phyloP scores from a whole-genome alignment of 1,140 invertebrate species.

The Penaeus vannamei region DNA sequence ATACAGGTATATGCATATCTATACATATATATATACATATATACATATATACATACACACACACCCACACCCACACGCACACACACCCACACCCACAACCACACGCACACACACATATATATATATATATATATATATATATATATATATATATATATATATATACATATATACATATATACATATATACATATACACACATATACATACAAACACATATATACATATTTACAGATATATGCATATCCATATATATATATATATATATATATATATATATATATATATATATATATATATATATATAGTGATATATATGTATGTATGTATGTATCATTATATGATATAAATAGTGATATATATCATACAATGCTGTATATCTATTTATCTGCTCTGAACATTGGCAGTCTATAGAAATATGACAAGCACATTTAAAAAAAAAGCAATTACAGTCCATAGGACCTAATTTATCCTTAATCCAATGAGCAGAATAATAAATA shows the following conservation, averaged over 20 bases:
- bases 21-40: neutral
- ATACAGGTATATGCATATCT: neutral
- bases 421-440: no score
- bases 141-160: conserved; percentile 19
- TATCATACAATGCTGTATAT: no score
- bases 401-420: no score
- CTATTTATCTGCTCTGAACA: no score
- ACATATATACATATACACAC: neutral
- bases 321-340: neutral
- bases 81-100: neutral
- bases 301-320: conserved; percentile 3
- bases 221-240: no score
- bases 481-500: no score
- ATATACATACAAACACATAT: neutral
- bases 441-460: no score
- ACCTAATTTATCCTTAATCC: no score
- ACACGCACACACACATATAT: no score
- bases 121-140: neutral
- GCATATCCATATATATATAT: no score
- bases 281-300: neutral
- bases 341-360: no score
- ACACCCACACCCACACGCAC: conserved; percentile 8
- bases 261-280: neutral
- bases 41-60: neutral
- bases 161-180: neutral